Evolutionary conservation across 2,113 vertebrate species (phyloP).

Genomic region (Chaenocephalus aceratus): DNA sequence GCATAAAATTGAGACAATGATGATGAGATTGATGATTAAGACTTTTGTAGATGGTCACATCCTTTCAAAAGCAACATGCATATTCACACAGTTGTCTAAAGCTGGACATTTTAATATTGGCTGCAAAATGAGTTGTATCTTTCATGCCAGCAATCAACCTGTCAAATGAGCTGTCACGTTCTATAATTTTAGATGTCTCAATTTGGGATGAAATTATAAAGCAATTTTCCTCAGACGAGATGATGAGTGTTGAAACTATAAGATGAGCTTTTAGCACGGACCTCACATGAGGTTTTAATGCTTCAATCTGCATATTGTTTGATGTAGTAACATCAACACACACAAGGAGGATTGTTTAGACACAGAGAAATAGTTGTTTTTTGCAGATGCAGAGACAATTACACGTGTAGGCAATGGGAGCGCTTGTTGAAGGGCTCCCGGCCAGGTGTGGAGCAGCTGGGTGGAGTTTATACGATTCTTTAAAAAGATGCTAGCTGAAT

Average conservation of each 20-base stretch:
- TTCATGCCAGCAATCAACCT: slow-evolving; percentile 25
- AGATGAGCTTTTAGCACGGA: not conserved
- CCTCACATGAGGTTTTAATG: not conserved
- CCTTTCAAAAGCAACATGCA: not conserved
- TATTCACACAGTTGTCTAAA: slow-evolving; percentile 4
- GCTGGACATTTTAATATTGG: slow-evolving; percentile 9
- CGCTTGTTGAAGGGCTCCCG: not conserved
- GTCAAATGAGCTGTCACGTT: slow-evolving; percentile 9
- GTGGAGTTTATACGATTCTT: slow-evolving; percentile 35
- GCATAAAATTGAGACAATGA: slow-evolving; percentile 16
- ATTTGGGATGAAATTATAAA: slow-evolving; percentile 20
- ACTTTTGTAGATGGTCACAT: slow-evolving; percentile 9
- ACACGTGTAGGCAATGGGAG: not conserved
- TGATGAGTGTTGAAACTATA: slow-evolving; percentile 2
- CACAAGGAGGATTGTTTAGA: not conserved
- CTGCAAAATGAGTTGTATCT: not conserved
- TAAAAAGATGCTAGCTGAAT: slow-evolving; percentile 41
- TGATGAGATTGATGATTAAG: slow-evolving; percentile 21
- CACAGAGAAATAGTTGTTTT: not conserved
- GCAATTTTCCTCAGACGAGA: not conserved
- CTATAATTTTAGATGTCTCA: slow-evolving; percentile 11
- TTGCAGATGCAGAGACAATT: not conserved
- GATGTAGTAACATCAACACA: not conserved
- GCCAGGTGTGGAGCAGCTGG: slow-evolving; percentile 37
- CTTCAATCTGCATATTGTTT: slow-evolving; percentile 16